Percentiles rank a stretch among this genome's conserved stretches.
Conservation (phyloP, 1,140 invertebrate genomes). For the Hermatobates lingyangjiaoensis region DNA sequence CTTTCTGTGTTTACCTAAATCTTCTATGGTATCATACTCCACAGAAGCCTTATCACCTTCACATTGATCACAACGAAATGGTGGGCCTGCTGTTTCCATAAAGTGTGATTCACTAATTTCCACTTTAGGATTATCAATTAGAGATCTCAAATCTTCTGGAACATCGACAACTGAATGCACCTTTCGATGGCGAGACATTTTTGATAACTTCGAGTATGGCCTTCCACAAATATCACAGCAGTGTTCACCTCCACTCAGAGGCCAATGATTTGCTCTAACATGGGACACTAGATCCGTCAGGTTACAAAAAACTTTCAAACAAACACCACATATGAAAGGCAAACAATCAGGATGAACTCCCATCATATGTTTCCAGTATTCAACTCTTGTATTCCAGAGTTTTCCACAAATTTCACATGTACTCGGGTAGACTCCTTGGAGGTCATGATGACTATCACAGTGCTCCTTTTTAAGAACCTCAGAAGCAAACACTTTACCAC, state of each 20-base stretch:
- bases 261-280: conserved; percentile 29
- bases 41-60: conserved; percentile 24
- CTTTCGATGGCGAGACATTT: conserved; percentile 31
- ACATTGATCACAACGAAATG: conserved; percentile 19
- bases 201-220: conserved; percentile 32
- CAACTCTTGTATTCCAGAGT: conserved; percentile 31
- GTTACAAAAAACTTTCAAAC: conserved; percentile 30
- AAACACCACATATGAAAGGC: conserved; percentile 33
- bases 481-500: conserved; percentile 31
- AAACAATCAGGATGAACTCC: conserved; percentile 32
- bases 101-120: neutral
- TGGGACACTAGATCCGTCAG: conserved; percentile 27
- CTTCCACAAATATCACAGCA: conserved; percentile 33
- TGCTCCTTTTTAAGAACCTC: conserved; percentile 28
- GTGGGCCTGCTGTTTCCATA: neutral
- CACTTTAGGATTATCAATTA: conserved; percentile 8
- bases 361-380: conserved; percentile 36
- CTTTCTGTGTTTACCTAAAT: conserved; percentile 33
- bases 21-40: conserved; percentile 27
- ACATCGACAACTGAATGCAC: conserved; percentile 23
- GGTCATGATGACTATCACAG: conserved; percentile 25
- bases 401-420: conserved; percentile 29
- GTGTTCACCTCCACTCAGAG: conserved; percentile 29
- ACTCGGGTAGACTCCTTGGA: conserved; percentile 26
- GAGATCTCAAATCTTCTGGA: conserved; percentile 10